Evolutionary conservation across 1,140 invertebrate genomes (phyloP).

Genomic region (Rhizoglyphus robini): DNA sequence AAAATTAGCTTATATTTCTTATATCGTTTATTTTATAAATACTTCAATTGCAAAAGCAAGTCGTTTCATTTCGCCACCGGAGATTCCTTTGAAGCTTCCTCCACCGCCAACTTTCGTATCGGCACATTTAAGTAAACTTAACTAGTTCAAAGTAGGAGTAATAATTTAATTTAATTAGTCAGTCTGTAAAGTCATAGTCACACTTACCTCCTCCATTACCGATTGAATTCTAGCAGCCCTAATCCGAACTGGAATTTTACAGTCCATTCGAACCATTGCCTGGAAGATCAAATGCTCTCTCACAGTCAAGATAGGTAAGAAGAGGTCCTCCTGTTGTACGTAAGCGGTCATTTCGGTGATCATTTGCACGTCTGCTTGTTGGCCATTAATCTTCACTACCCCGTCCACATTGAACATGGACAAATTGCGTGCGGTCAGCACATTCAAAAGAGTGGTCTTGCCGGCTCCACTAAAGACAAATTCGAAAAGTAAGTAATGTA

Average conservation of each 20-base stretch:
- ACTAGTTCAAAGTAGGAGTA: conserved; percentile 36
- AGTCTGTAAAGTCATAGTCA: too few relatives aligned
- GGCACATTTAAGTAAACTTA: conserved; percentile 58
- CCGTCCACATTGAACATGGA: conserved; percentile 54
- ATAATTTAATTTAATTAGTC: too few relatives aligned
- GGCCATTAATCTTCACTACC: conserved; percentile 51
- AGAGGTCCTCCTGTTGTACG: conserved; percentile 89
- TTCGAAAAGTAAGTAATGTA: background rate
- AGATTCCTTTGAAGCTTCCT: conserved; percentile 71
- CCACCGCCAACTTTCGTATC: conserved; percentile 65
- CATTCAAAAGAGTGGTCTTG: conserved; percentile 85
- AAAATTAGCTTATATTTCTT: background rate
- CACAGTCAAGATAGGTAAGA: conserved; percentile 80
- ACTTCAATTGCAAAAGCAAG: background rate
- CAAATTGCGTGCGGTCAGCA: conserved; percentile 62
- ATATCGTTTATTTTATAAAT: background rate
- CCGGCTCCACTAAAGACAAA: conserved; percentile 52
- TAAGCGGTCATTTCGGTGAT: conserved; percentile 58
- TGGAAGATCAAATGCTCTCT: conserved; percentile 78
- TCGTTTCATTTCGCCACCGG: background rate
- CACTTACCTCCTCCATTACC: background rate
- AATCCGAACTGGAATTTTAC: background rate
- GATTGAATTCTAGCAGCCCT: background rate
- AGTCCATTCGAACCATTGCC: conserved; percentile 34
- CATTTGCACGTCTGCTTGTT: conserved; percentile 36